Evolutionary conservation across 2,113 vertebrate genomes (phyloP).

Genomic region (Solea senegalensis): DNA sequence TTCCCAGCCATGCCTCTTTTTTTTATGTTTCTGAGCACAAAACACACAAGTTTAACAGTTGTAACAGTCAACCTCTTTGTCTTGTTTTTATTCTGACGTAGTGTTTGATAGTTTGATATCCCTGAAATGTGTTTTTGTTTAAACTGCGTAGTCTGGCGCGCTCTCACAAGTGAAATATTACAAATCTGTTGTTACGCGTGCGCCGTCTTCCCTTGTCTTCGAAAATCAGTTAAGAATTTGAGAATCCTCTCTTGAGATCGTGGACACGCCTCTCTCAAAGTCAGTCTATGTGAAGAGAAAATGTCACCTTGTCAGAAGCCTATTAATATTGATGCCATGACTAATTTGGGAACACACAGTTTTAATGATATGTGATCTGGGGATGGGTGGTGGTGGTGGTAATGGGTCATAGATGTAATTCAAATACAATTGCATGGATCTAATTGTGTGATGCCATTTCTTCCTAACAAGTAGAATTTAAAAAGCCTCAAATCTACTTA

Average conservation of each 20-base stretch:
- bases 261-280: slow-evolving; percentile 32
- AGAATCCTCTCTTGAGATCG: not conserved
- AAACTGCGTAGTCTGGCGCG: too few relatives aligned
- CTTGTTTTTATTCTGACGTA: too few relatives aligned
- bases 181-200: too few relatives aligned
- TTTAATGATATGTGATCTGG: slow-evolving; percentile 53
- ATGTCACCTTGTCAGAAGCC: slow-evolving; percentile 59
- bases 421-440: slow-evolving; percentile 17
- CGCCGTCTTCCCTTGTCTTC: not conserved
- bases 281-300: slow-evolving; percentile 47
- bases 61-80: too few relatives aligned
- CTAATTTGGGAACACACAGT: slow-evolving; percentile 48
- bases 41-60: too few relatives aligned
- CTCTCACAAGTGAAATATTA: too few relatives aligned
- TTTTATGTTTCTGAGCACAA: too few relatives aligned
- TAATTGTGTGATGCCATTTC: slow-evolving; percentile 11
- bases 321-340: slow-evolving; percentile 59
- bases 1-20: too few relatives aligned
- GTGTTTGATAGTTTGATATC: too few relatives aligned
- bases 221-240: not conserved
- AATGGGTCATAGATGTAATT: slow-evolving; percentile 33
- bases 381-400: not conserved
- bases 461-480: not conserved
- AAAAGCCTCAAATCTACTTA: not conserved
- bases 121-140: too few relatives aligned